Conservation (phyloP, 2,113 vertebrate species). For the Megaceryle maxima region DNA sequence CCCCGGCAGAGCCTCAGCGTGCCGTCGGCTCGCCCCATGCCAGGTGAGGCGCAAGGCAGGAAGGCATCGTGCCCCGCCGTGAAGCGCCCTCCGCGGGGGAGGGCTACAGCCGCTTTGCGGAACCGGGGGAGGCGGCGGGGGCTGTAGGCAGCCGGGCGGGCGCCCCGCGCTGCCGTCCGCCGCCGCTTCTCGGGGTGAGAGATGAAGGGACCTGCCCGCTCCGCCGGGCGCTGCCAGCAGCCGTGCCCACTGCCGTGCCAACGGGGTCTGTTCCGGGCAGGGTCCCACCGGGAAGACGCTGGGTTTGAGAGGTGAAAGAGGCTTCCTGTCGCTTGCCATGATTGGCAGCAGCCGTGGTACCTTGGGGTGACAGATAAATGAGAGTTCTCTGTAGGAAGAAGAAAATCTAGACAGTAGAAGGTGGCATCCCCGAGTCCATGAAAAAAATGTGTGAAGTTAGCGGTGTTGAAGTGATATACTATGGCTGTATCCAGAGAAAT, state of each 20-base stretch:
- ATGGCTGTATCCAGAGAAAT: neutral
- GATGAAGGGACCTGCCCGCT: neutral
- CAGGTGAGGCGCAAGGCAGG: constrained; percentile 35
- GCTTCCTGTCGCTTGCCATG: neutral
- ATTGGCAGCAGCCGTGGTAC: neutral
- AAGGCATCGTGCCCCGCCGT: neutral
- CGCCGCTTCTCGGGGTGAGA: neutral
- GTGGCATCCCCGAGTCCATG: neutral
- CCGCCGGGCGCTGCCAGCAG: neutral
- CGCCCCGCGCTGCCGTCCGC: too few species aligned
- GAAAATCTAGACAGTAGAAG: neutral
- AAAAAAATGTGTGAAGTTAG: neutral
- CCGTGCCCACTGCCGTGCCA: neutral
- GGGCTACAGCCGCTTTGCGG: too few species aligned
- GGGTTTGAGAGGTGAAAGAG: neutral
- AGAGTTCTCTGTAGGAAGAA: neutral
- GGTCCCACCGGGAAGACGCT: neutral
- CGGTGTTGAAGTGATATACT: neutral
- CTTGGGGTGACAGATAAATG: neutral
- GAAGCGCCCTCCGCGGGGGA: neutral
- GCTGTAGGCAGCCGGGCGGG: too few species aligned
- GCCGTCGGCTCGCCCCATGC: neutral
- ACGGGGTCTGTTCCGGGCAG: neutral
- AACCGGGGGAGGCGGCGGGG: too few species aligned
- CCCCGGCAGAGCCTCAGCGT: neutral